These are phyloP conservation scores for Drosophila lutescens DNA, from an alignment of 2,888 invertebrate species.

Conservation along the genomic window DNA sequence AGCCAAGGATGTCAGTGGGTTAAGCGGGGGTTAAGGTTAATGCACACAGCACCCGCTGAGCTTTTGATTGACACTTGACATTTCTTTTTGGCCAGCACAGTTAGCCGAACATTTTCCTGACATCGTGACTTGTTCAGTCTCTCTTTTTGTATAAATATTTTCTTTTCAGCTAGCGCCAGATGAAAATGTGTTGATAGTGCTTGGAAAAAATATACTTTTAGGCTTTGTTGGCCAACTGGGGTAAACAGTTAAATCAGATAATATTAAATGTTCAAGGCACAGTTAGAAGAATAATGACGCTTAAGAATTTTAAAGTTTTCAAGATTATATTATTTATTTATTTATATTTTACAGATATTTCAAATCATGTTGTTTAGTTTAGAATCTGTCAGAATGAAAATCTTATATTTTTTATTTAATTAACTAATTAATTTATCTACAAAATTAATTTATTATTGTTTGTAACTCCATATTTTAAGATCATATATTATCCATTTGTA, in stretches of 20 bases:
- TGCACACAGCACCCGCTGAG: conserved; percentile 47
- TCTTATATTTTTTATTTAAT: no score
- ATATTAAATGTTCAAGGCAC: background rate
- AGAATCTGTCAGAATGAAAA: no score
- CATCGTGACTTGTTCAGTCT: conserved; percentile 52
- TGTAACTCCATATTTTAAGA: no score
- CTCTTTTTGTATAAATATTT: background rate
- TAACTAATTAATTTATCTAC: no score
- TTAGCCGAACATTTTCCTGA: conserved; percentile 65
- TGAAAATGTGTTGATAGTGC: conserved; percentile 59
- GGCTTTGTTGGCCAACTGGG: conserved; percentile 53
- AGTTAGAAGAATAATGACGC: background rate
- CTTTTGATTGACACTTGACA: conserved; percentile 78
- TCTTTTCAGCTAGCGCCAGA: conserved; percentile 30
- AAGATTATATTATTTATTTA: background rate
- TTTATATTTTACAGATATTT: no score
- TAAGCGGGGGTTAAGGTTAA: conserved; percentile 20
- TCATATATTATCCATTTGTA: background rate
- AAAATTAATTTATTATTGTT: no score
- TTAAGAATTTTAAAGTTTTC: conserved; percentile 7
- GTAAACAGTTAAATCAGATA: conserved; percentile 22
- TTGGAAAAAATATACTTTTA: conserved; percentile 13
- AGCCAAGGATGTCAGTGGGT: conserved; percentile 38
- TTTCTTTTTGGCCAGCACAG: conserved; percentile 54
- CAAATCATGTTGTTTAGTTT: no score